Base-by-base conservation (phyloP, 2,797 vertebrate genomes). In the Hozukius guyotensis region DNA sequence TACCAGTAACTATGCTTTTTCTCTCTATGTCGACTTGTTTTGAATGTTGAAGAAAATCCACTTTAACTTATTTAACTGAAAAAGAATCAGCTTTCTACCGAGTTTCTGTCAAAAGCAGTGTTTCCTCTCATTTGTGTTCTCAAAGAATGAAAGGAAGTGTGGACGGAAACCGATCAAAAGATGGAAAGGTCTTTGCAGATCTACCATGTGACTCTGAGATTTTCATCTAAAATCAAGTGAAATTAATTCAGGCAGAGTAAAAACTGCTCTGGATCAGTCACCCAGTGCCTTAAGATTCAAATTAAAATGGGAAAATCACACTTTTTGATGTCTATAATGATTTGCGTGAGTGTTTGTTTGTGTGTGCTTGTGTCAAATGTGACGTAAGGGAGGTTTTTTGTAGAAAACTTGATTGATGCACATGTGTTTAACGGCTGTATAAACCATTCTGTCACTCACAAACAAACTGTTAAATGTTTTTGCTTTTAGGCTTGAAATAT, bases 371-470 rank as follows among this genome's bases (percentile, higher is more conserved):
- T 74, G 63, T 86, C 18, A 64, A 78, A 77, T 72, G 79, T 76
- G 77, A 80, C 22, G 42, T 36, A 27, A 59, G 25, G 46, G 76
- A 67, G 22, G 16, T 24, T 80, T 56, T 18, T 46, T 46, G 42
- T 34, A n/a, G 6, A 68, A 84, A 81, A 88, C 82, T 74, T 82
- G 86, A 88, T 38, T 56, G 72, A 81, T 13, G 72, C 29, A 69
- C 72, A 52, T 72, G 72, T 78, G 77, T 80, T 69, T 71, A 31
- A 59, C 67, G 55, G 61, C 72, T 62, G 57, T 80, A 16, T 31
- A 29, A 82, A 80, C 52, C 49, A 55, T 68, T 66, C 67, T 73
- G 62, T 79, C 69, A 61, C 20, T 71, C 62, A 69, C 32, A 72
- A 49, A 49, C 42, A 57, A 79, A 80, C 66, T 57, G 9, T 77